Evolutionary conservation across 1,140 invertebrate species (phyloP), one percentile per base, ranked within the genome.

Genomic region (Meloidogyne chitwoodi): DNA sequence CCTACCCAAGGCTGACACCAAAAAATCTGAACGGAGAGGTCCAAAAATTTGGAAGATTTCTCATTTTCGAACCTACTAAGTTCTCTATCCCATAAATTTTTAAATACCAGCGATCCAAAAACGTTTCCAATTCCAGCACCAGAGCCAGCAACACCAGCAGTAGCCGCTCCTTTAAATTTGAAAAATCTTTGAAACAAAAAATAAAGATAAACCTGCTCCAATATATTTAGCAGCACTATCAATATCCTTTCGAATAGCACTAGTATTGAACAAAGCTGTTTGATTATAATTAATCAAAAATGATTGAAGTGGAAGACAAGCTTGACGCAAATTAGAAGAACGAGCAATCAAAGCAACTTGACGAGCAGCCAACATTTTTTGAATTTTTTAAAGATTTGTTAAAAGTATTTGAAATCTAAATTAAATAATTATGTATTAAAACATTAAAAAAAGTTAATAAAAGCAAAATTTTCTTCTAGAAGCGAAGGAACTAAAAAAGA

Each of bases 141-240:
- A 88, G 96, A 98, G 88, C 97, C 97, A 89, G 96, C 97, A 79
- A 97, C 96, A 91, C 97, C 97, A 82, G 99, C 95, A 87, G 96
- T 99, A 88, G 96, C 96, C 88, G 96, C 96, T 89, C 96, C 71
- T 73, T 56, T 24, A 22, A 24, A 61, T 56, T 27, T 44, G 19
- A 26, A 71, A 63, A 24, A n/a, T 6, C 2, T 48, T 73, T 12
- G 12, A 16, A 12, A 64, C 4, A 2, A 6, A 56, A 56, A 56
- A 8, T 5, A 3, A 1, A 56, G n/a, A 6, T 6, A 68, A 27
- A 73, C 71, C 96, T 91, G 96, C 96, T 89, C 96, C 96, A 90
- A 99, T 99, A 89, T 98, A 99, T 65, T 99, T 99, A 88, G 97
- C 97, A 88, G 97, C 97, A 83, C 96, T 97, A 90, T 99, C 97